Evolutionary conservation across 2,797 vertebrate species (phyloP).

Genomic region (Sebastes nivosus): DNA sequence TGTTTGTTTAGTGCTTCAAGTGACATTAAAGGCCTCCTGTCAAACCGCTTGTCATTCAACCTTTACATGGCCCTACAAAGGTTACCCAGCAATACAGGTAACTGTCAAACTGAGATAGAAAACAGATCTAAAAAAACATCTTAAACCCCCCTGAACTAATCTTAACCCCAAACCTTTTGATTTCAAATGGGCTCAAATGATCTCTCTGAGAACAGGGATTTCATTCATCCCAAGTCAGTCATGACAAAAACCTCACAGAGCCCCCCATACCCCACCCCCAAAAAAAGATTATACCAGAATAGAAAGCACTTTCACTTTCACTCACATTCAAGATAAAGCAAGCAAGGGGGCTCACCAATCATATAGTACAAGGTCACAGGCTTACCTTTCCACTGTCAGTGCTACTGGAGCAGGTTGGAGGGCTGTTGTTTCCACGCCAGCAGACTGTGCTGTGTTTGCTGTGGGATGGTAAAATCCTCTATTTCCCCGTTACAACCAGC

Average conservation of each 20-base stretch:
- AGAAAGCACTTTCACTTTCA: not conserved
- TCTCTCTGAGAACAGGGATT: conserved; percentile 14
- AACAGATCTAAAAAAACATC: not conserved
- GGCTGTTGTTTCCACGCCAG: conserved; percentile 11
- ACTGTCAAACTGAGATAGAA: not conserved
- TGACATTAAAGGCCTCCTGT: not conserved
- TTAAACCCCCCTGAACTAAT: not conserved
- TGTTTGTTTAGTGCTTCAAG: not conserved
- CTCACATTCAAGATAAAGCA: not conserved
- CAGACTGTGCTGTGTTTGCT: conserved; percentile 23
- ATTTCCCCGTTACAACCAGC: not conserved
- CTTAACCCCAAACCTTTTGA: not conserved
- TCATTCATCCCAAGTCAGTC: conserved; percentile 12
- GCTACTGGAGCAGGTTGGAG: conserved; percentile 19
- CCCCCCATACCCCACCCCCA: not conserved
- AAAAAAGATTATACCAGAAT: not conserved
- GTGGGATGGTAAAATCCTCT: conserved; percentile 52
- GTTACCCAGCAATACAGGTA: not conserved
- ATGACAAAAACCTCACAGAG: not conserved
- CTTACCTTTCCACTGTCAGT: conserved; percentile 51
- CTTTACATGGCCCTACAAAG: not conserved
- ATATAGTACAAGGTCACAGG: conserved; percentile 40
- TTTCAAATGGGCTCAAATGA: not conserved
- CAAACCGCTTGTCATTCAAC: not conserved
- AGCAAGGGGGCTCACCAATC: not conserved